Conservation (phyloP, 2,113 vertebrate genomes). For the Periophthalmodon schlosseri region DNA sequence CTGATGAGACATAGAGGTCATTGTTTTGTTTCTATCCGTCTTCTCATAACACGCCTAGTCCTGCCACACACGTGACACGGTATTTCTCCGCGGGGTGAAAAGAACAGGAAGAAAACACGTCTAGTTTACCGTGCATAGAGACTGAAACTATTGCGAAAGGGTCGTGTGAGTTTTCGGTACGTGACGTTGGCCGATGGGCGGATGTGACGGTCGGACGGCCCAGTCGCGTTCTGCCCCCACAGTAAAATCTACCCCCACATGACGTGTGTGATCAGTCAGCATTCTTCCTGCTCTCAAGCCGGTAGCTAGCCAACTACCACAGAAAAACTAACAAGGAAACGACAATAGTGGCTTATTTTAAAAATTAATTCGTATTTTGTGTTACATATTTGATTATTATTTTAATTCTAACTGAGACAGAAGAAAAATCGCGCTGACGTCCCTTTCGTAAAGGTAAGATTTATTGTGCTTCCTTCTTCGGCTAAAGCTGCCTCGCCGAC, state of each 20-base stretch:
- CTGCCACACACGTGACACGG: background rate
- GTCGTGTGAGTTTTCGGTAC: too few relatives aligned
- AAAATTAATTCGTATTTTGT: background rate
- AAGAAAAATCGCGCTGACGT: slow-evolving; percentile 64
- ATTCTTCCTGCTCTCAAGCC: slow-evolving; percentile 39
- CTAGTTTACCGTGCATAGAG: background rate
- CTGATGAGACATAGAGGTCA: background rate
- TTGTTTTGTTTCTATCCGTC: background rate
- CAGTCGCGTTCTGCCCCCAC: background rate
- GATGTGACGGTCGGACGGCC: background rate
- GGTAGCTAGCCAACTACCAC: slow-evolving; percentile 8
- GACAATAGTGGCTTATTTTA: background rate
- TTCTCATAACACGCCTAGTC: background rate
- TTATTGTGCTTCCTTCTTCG: slow-evolving; percentile 7
- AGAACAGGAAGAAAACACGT: background rate
- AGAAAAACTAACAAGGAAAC: background rate
- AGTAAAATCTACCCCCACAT: slow-evolving; percentile 42
- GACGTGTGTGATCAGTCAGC: slow-evolving; percentile 61
- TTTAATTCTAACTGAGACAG: slow-evolving; percentile 26
- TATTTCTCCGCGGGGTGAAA: background rate
- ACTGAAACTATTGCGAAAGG: background rate
- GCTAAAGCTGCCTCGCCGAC: slow-evolving; percentile 17
- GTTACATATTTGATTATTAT: slow-evolving; percentile 11
- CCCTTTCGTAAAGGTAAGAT: slow-evolving; percentile 72
- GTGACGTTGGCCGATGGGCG: too few relatives aligned